These are phyloP conservation scores for roundworm (Caenorhabditis elegans) DNA, from an alignment of 1,140 invertebrate species.

Conservation along the genomic window WBcel235 BX284604.4:9611501-9612000, in stretches of 20 bases:
- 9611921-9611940: not conserved
- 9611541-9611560: no score
- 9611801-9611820: slow-evolving; percentile 26
- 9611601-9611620: no score
- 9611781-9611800: slow-evolving; percentile 19
- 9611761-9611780: no score
- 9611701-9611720: no score
- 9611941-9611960: slow-evolving; percentile 12
- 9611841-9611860: not conserved
- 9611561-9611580: no score
- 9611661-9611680: not conserved
- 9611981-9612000: not conserved
- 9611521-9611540: no score
- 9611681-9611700: slow-evolving; percentile 17
- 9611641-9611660: not conserved
- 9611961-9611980: not conserved
- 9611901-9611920: slow-evolving; percentile 22
- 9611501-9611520: no score
- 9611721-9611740: slow-evolving; percentile 22
- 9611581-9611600: no score
- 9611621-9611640: not conserved
- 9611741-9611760: slow-evolving; percentile 5
- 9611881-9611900: slow-evolving; percentile 22
- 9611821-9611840: slow-evolving; percentile 30
- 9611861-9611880: not conserved